Evolutionary conservation across 2,797 vertebrate genomes (phyloP), one percentile per base, ranked within the genome.

Genomic region (Malacoctenus gilli): DNA sequence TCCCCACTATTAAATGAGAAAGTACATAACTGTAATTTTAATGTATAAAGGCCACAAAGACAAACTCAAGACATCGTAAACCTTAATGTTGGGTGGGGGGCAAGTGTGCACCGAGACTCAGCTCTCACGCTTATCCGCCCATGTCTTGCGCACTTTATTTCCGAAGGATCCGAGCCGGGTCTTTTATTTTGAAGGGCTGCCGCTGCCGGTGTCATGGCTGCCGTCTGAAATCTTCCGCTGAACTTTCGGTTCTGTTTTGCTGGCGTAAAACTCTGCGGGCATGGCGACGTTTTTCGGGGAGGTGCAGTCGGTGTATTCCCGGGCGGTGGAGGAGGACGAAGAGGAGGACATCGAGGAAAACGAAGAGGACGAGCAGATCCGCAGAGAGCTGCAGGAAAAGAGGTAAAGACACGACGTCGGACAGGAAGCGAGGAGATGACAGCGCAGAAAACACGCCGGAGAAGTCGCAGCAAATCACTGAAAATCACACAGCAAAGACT

Each of bases 251-350:
- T 82, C n/a, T 58, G 18, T n/a, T 28, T n/a, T n/a, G n/a, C n/a
- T n/a, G n/a, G n/a, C n/a, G n/a, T 1, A 9, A 22, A 40, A 49
- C 6, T 7, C 1, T 5, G 13, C 4, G 2, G 37, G 6, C 0
- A 95, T 97, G 89, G 96, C 96, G 8, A 98, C 96, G 0, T 98
- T 97, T 80, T 98, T 98, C n/a, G 96, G 96, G 0, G 96, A 98
- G 55, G 94, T 98, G 31, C 64, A 96, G 47, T 89, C 89, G 0
- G 91, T 91, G 0, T 92, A 87, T 2, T 95, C 95, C 37, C 89
- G 96, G 34, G 94, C 96, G 0, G 95, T 96, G 36, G 91, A 94
- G 0, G 95, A 96, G 47, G 95, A 95, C 0, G 93, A 95, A 0
- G 90, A 93, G 0, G 90, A 93, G 0, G 82, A 77, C 0, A 68